Conservation (phyloP, 2,797 vertebrate genomes). For the Urophycis tenuis region DNA sequence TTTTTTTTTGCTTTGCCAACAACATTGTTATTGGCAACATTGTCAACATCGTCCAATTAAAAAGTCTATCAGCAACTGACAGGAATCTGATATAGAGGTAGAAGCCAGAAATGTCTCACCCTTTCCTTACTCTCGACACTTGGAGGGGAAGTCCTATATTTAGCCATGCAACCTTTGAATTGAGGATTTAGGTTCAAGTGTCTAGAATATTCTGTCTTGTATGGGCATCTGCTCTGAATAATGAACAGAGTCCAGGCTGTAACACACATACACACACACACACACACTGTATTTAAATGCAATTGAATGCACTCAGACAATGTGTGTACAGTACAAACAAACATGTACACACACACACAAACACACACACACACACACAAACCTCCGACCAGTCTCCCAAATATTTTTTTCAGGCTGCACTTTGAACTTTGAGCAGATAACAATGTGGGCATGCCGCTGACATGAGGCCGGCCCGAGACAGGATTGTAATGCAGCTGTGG, state of each 20-base stretch:
- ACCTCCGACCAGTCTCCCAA: conserved; percentile 2
- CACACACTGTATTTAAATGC: no score
- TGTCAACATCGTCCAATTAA: not conserved
- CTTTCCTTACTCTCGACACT: not conserved
- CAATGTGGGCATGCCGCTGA: conserved; percentile 10
- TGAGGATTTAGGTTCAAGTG: conserved; percentile 5
- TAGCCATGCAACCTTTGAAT: conserved; percentile 11
- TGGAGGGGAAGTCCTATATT: not conserved
- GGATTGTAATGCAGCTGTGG: conserved; percentile 26
- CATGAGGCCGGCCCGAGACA: conserved; percentile 13
- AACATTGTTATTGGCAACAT: not conserved
- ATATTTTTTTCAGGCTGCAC: conserved; percentile 38
- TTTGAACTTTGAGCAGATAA: conserved; percentile 44
- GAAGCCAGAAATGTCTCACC: not conserved
- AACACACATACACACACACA: not conserved
- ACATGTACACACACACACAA: not conserved
- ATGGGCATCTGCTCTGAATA: not conserved
- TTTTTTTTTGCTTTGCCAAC: not conserved
- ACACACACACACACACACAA: not conserved
- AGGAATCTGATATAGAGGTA: not conserved
- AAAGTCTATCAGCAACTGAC: not conserved
- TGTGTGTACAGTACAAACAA: not conserved
- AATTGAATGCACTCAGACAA: no score
- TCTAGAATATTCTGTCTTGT: not conserved
- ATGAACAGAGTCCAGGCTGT: not conserved